A percentile compares a stretch with the other conserved stretches of the same genome.
These are phyloP conservation scores for Pocillopora grandis DNA, from an alignment of 92 coral and sea anemone species.

Conservation along the genomic window DNA sequence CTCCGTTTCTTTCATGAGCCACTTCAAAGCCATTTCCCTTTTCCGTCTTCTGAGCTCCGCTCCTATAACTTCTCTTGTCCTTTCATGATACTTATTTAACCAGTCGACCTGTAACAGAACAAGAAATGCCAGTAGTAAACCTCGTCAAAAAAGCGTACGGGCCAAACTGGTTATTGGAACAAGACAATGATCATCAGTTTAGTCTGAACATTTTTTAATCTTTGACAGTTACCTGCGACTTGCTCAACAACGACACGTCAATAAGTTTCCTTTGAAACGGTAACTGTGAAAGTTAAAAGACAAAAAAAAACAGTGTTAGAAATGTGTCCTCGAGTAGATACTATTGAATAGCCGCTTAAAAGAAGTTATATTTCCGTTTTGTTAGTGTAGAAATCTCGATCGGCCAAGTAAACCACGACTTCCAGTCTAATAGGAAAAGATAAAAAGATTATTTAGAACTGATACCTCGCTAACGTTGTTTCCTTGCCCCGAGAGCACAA, in stretches of 20 bases:
- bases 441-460: too few species aligned
- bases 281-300: constrained; percentile 47
- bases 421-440: too few species aligned
- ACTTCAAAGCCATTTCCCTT: constrained; percentile 55
- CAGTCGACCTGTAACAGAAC: constrained; percentile 76
- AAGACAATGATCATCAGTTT: not conserved
- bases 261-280: constrained; percentile 89
- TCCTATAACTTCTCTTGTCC: constrained; percentile 68
- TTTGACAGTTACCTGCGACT: constrained; percentile 72
- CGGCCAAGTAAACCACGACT: too few species aligned
- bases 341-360: not conserved
- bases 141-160: not conserved
- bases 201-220: not conserved
- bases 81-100: constrained; percentile 79
- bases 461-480: too few species aligned
- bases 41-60: constrained; percentile 65
- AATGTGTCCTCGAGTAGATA: not conserved
- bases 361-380: too few species aligned
- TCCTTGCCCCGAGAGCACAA: too few species aligned
- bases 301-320: not conserved
- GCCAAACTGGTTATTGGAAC: not conserved
- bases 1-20: constrained; percentile 73
- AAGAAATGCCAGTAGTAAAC: not conserved
- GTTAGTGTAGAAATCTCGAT: too few species aligned
- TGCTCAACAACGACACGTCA: constrained; percentile 71